These are phyloP conservation scores for Paguma larvata DNA, from an alignment of 2,797 vertebrate genomes.

Conservation along the genomic window DNA sequence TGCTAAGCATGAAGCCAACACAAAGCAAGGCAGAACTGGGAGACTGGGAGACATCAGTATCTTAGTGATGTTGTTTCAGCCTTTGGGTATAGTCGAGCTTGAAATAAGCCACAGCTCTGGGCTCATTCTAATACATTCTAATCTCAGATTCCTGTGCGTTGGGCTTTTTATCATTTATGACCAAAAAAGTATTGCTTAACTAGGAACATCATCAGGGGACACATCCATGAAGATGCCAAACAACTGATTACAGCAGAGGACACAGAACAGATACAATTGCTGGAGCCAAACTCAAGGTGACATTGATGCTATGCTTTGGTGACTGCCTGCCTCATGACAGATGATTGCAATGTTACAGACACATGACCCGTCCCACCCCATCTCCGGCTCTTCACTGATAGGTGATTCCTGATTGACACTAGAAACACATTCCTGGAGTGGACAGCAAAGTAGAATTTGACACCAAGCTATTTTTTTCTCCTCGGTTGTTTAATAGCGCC, in stretches of 20 bases:
- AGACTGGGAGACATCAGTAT: background rate
- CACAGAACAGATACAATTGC: slow-evolving; percentile 61
- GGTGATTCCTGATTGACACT: slow-evolving; percentile 76
- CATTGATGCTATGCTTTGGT: slow-evolving; percentile 71
- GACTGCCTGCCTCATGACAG: slow-evolving; percentile 71
- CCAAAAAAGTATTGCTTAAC: slow-evolving; percentile 51
- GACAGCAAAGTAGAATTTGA: slow-evolving; percentile 76
- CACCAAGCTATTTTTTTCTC: slow-evolving; percentile 76
- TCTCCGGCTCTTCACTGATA: slow-evolving; percentile 67
- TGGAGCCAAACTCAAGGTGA: slow-evolving; percentile 74
- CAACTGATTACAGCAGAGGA: slow-evolving; percentile 23
- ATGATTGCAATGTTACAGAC: slow-evolving; percentile 73
- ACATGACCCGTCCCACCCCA: slow-evolving; percentile 59
- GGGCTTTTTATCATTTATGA: slow-evolving; percentile 70
- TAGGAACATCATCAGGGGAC: background rate
- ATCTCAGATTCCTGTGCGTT: slow-evolving; percentile 57
- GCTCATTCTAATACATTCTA: slow-evolving; percentile 52
- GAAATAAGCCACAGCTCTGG: slow-evolving; percentile 34
- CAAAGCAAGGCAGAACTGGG: background rate
- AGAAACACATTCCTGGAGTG: slow-evolving; percentile 68
- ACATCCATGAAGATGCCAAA: slow-evolving; percentile 62
- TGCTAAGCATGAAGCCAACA: background rate
- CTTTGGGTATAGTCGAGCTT: background rate
- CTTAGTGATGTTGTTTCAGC: background rate
- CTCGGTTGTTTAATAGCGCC: slow-evolving; percentile 65